Evolutionary conservation across 2,797 vertebrate species (phyloP), one percentile per base, ranked within the genome.

Genomic region (Fistularia commersonii): DNA sequence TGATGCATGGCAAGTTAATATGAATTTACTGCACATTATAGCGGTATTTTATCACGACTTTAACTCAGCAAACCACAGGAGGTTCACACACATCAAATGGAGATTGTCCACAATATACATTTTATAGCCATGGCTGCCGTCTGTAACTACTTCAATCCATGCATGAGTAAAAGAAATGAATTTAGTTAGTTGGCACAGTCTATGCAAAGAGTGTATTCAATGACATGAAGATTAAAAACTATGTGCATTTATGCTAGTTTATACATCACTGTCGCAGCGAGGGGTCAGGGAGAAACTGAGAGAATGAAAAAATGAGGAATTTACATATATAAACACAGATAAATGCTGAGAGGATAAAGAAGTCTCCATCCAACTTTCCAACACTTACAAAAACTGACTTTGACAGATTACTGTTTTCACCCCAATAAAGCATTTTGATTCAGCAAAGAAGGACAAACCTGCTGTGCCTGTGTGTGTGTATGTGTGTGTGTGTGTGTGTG

Each of bases 371-470:
- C 43, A 72, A 74, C 58, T 67, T 72, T 6, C 9, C 41, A 51
- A 44, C 44, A 72, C 42, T 61, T 53, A 62, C 43, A 63, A 37
- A 53, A 52, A 42, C 51, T 66, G 82, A 81, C 79, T 84, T 83
- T 85, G 81, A 87, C 74, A 78, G 85, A 84, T 81, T 73, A 61
- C 67, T 54, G 43, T 56, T 76, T 57, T 70, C 60, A 74, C 81
- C 74, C 39, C 47, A 61, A 73, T 62, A 62, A 69, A 68, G 54
- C 64, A 58, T 50, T 74, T 74, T 76, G 55, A 79, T 69, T 40
- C 71, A 46, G 59, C 65, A 57, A 52, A 74, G 48, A 76, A 54
- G 61, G 63, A 78, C 47, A 54, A 51, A 72, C 55, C 61, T 51
- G 45, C 48, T 67, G 63, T 72, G 51, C 60, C n/a, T 76, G 44